A percentile compares a stretch with the other conserved stretches of the same genome.
Conservation (phyloP, 2,888 invertebrate species). For the Caenorhabditis sp. region DNA sequence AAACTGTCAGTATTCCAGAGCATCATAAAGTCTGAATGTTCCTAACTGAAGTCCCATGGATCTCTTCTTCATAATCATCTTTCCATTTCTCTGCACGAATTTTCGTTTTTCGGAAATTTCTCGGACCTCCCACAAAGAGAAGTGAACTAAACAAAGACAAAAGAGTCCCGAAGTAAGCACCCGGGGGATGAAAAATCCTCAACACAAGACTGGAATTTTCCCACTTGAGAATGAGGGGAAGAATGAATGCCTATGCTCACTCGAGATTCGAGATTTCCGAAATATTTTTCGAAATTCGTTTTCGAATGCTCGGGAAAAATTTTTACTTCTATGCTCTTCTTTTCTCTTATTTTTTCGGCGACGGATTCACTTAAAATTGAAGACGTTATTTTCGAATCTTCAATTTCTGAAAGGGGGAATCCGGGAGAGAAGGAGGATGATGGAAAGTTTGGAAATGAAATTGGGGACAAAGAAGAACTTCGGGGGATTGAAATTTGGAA, state of each 20-base stretch:
- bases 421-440: neutral
- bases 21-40: no score
- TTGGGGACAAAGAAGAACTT: neutral
- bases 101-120: no score
- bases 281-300: conserved; percentile 58
- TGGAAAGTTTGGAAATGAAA: neutral
- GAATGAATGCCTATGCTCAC: conserved; percentile 2
- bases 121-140: conserved; percentile 55
- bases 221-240: conserved; percentile 63
- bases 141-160: conserved; percentile 48
- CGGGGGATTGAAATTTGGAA: neutral
- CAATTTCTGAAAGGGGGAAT: neutral
- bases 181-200: neutral
- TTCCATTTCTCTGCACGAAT: no score
- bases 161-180: conserved; percentile 12
- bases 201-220: conserved; percentile 50
- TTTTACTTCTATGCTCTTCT: conserved; percentile 4
- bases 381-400: conserved; percentile 19
- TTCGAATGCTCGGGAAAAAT: neutral
- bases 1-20: no score
- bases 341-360: neutral
- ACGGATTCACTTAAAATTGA: neutral
- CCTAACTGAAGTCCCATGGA: no score
- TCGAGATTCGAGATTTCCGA: conserved; percentile 62
- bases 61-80: neutral